A percentile compares a stretch with the other conserved stretches of the same genome.
phyloP scores from a whole-genome alignment of 2,797 vertebrate genomes.

The Loriculus beryllinus region DNA sequence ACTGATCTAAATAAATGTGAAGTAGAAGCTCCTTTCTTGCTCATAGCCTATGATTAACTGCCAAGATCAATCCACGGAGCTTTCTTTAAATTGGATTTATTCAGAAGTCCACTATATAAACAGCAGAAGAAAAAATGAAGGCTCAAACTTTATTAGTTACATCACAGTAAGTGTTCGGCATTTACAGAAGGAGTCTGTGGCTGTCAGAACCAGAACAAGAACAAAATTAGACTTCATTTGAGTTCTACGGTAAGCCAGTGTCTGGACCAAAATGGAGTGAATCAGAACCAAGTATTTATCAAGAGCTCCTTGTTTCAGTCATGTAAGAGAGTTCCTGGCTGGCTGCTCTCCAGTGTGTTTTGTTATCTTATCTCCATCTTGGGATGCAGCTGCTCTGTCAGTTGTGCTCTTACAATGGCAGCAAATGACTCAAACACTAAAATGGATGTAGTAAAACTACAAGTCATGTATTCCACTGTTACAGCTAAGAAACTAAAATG shows the following conservation, averaged over 20 bases:
- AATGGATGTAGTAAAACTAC: neutral
- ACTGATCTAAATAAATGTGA: neutral
- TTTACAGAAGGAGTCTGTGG: neutral
- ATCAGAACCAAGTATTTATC: neutral
- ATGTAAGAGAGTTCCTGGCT: neutral
- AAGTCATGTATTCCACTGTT: neutral
- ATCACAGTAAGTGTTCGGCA: neutral
- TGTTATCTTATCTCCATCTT: neutral
- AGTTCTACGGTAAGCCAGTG: neutral
- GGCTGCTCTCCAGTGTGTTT: neutral
- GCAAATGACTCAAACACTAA: neutral
- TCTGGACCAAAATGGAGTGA: neutral
- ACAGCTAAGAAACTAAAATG: neutral
- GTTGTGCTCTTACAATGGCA: neutral
- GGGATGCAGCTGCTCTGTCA: neutral
- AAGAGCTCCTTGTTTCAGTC: neutral
- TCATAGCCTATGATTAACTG: neutral
- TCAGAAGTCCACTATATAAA: neutral
- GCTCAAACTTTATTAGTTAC: neutral
- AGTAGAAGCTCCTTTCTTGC: neutral
- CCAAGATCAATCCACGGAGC: neutral
- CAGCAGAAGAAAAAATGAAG: neutral
- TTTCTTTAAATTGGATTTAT: constrained; percentile 16
- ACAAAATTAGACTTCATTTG: neutral
- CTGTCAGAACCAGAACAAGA: neutral